phyloP scores from a whole-genome alignment of 2,113 vertebrate genomes.

The Nasalis larvatus region DNA sequence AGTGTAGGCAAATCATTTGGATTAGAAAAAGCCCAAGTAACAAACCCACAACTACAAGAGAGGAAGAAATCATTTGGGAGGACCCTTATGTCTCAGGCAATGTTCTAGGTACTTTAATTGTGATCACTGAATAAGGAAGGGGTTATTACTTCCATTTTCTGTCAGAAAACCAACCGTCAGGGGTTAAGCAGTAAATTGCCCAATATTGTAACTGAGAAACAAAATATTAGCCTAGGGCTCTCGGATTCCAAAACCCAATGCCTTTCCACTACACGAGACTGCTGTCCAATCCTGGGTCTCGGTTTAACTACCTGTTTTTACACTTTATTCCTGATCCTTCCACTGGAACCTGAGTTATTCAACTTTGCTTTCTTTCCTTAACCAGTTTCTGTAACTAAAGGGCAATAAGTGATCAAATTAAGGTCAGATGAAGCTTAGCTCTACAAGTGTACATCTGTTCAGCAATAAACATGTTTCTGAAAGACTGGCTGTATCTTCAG shows the following conservation, averaged over 20 bases:
- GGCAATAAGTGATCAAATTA: conserved; percentile 14
- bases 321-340: conserved; percentile 18
- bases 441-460: not conserved
- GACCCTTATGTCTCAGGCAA: not conserved
- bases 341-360: not conserved
- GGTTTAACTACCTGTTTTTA: not conserved
- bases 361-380: conserved; percentile 22
- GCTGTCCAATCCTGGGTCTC: not conserved
- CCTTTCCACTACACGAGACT: not conserved
- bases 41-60: not conserved
- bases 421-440: not conserved
- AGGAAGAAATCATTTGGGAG: not conserved
- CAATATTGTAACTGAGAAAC: conserved; percentile 6
- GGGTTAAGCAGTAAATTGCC: conserved; percentile 20
- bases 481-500: not conserved
- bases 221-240: not conserved
- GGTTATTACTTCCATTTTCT: not conserved
- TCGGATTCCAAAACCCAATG: conserved; percentile 1
- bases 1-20: not conserved
- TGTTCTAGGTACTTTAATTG: not conserved
- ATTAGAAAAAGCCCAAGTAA: conserved; percentile 4
- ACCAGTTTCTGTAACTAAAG: conserved; percentile 7
- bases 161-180: conserved; percentile 20
- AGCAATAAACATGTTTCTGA: not conserved
- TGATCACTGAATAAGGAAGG: not conserved